These are phyloP conservation scores for Sarcophaga variegata DNA, from an alignment of 2,888 invertebrate genomes.

Conservation along the genomic window DNA sequence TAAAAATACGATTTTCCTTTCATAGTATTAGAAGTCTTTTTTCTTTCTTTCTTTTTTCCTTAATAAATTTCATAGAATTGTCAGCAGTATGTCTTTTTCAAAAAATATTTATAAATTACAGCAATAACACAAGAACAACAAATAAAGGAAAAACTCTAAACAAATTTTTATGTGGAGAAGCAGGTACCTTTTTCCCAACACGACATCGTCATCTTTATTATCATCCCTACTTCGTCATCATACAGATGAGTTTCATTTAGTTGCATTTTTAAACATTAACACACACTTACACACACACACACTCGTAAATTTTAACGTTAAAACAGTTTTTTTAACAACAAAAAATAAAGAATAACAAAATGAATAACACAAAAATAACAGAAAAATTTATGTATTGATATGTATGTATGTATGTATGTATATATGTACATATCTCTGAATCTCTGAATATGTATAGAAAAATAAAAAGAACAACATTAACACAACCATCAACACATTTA, in stretches of 20 bases:
- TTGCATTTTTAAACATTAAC: neutral
- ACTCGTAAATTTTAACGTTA: neutral
- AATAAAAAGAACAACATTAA: neutral
- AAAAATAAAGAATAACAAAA: conserved; percentile 17
- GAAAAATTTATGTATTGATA: conserved; percentile 3
- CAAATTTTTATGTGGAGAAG: conserved; percentile 45
- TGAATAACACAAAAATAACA: neutral
- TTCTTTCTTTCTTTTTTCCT: neutral
- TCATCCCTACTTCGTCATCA: conserved; percentile 42
- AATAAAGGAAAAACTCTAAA: conserved; percentile 11
- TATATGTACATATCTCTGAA: neutral
- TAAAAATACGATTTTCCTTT: neutral
- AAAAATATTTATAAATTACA: conserved; percentile 34
- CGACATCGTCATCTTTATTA: conserved; percentile 23
- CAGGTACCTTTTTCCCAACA: conserved; percentile 51
- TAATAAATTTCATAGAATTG: conserved; percentile 50
- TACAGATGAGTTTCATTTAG: conserved; percentile 24
- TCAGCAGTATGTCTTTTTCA: conserved; percentile 51
- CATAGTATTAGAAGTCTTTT: conserved; percentile 14
- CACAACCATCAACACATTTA: neutral
- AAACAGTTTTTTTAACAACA: conserved; percentile 28
- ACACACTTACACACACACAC: neutral
- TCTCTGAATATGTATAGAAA: neutral
- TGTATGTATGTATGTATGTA: neutral
- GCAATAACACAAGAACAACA: conserved; percentile 17